phyloP scores from a whole-genome alignment of 2,113 vertebrate species.

The Salminus brasiliensis region DNA sequence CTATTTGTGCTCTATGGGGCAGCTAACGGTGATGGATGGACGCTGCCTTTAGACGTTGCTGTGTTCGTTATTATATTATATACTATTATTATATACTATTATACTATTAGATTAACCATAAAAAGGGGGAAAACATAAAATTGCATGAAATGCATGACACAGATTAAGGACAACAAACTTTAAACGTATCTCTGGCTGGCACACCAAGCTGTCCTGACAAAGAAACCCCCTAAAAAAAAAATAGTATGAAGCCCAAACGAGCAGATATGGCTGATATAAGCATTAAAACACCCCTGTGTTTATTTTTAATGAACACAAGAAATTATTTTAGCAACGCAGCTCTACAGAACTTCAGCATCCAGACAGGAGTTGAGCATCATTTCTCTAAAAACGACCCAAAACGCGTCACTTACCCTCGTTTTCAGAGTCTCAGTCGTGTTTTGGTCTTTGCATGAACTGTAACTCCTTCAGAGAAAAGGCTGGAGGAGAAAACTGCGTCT shows the following conservation, averaged over 20 bases:
- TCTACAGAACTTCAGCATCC: neutral
- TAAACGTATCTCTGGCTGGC: no score
- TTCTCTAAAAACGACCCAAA: slow-evolving; percentile 6
- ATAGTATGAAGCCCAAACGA: no score
- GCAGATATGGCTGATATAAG: no score
- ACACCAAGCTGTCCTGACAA: neutral
- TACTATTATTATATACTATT: no score
- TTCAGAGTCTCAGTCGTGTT: slow-evolving; percentile 42
- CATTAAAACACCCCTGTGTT: no score
- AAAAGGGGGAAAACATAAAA: no score
- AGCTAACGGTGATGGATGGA: slow-evolving; percentile 23
- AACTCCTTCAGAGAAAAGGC: slow-evolving; percentile 9
- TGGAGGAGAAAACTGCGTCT: neutral
- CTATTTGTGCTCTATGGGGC: neutral
- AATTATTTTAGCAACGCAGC: neutral
- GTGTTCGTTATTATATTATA: no score
- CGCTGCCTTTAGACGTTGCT: slow-evolving; percentile 30
- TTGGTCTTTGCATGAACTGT: slow-evolving; percentile 54
- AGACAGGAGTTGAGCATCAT: neutral
- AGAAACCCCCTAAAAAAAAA: no score
- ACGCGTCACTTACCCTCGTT: slow-evolving; percentile 62
- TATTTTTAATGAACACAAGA: no score
- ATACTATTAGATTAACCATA: no score
- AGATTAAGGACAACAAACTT: no score
- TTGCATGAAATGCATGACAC: no score